These are phyloP conservation scores for Thaumatotibia leucotreta DNA, from an alignment of 1,140 invertebrate genomes.

Conservation along the genomic window DNA sequence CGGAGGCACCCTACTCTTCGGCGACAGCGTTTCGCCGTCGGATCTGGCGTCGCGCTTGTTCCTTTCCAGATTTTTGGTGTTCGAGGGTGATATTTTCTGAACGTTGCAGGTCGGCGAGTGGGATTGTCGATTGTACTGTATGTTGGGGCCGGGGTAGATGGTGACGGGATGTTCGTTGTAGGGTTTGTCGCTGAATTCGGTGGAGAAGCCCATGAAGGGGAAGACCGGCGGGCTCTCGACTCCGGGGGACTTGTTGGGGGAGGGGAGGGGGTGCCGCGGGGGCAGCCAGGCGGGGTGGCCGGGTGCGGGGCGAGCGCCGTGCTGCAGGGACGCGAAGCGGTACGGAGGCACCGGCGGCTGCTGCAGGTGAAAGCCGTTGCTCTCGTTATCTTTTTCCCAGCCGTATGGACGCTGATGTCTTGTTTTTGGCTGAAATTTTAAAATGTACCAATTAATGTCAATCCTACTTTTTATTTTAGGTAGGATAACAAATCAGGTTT, in stretches of 20 bases:
- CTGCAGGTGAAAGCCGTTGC: constrained; percentile 73
- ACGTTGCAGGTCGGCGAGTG: constrained; percentile 68
- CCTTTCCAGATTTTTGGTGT: constrained; percentile 52
- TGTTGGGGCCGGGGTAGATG: constrained; percentile 77
- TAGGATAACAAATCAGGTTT: too few relatives aligned
- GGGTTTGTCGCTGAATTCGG: constrained; percentile 73
- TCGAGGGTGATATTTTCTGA: constrained; percentile 54
- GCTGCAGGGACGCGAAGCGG: constrained; percentile 82
- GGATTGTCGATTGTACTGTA: constrained; percentile 61
- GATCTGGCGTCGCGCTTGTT: constrained; percentile 64
- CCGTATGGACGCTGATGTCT: constrained; percentile 84
- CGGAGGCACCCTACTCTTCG: constrained; percentile 79
- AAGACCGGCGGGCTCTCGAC: constrained; percentile 64
- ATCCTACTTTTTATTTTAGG: too few relatives aligned
- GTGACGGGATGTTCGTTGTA: constrained; percentile 80
- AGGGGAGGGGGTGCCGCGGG: constrained; percentile 43
- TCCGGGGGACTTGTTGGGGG: constrained; percentile 62
- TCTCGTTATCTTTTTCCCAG: constrained; percentile 79
- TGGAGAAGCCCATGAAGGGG: constrained; percentile 71
- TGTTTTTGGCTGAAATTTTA: constrained; percentile 81
- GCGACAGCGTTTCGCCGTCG: constrained; percentile 72
- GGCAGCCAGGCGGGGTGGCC: constrained; percentile 63
- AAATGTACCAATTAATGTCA: constrained; percentile 9
- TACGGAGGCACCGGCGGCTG: constrained; percentile 77
- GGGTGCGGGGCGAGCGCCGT: constrained; percentile 67